phyloP scores from a whole-genome alignment of 1,140 invertebrate genomes.

The Aphidius gifuensis region DNA sequence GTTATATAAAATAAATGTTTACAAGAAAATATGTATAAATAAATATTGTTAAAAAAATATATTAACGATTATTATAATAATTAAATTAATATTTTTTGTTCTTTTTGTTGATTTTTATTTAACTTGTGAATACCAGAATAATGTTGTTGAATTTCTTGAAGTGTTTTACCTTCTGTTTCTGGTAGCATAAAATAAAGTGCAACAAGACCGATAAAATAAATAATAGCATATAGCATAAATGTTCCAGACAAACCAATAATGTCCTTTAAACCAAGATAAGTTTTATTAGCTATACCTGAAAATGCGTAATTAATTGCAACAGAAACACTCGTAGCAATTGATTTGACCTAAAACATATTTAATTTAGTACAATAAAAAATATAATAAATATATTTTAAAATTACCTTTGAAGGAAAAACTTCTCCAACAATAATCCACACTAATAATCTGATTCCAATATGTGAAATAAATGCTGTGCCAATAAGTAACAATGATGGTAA shows the following conservation, averaged over 20 bases:
- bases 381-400: constrained; percentile 5
- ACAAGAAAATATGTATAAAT: too few relatives aligned
- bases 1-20: too few relatives aligned
- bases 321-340: constrained; percentile 65
- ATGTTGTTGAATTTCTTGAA: constrained; percentile 71
- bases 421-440: constrained; percentile 78
- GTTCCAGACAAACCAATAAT: constrained; percentile 64
- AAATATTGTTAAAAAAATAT: too few relatives aligned
- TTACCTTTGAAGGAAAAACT: constrained; percentile 51
- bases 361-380: not conserved
- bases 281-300: constrained; percentile 69
- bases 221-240: constrained; percentile 65
- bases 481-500: constrained; percentile 66
- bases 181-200: constrained; percentile 61
- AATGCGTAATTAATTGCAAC: constrained; percentile 71
- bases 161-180: constrained; percentile 80
- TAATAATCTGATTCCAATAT: constrained; percentile 66
- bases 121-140: constrained; percentile 61
- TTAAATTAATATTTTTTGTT: not conserved
- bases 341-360: constrained; percentile 58
- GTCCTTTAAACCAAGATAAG: constrained; percentile 64
- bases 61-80: too few relatives aligned
- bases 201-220: constrained; percentile 63
- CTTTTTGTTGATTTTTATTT: constrained; percentile 40
- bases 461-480: constrained; percentile 64